A percentile compares a stretch with the other conserved stretches of the same genome.
phyloP scores from a whole-genome alignment of 2,888 invertebrate species.

The Pterostichus madidus region DNA sequence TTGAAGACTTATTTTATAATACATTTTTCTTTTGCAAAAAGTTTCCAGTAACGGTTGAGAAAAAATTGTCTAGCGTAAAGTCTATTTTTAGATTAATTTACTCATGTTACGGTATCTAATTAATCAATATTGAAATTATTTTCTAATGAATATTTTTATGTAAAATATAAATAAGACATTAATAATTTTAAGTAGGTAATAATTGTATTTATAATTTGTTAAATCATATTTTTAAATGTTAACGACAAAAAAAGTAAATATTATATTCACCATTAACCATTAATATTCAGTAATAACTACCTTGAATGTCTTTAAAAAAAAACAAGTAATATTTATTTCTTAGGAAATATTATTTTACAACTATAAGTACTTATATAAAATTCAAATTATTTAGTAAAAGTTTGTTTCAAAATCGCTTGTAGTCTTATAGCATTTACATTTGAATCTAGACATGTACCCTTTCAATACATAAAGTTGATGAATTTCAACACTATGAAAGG shows the following conservation, averaged over 20 bases:
- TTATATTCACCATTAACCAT: neutral
- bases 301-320: constrained; percentile 22
- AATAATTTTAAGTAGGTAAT: constrained; percentile 25
- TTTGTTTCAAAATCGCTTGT: neutral
- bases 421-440: neutral
- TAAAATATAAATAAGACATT: constrained; percentile 31
- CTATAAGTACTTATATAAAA: neutral
- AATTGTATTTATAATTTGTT: constrained; percentile 23
- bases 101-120: constrained; percentile 9
- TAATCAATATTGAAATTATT: constrained; percentile 34
- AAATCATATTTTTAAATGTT: constrained; percentile 18
- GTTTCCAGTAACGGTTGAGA: no score
- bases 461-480: neutral
- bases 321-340: neutral
- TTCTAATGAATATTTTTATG: constrained; percentile 28
- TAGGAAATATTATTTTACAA: no score
- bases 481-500: constrained; percentile 28
- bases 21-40: neutral
- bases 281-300: constrained; percentile 2
- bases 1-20: neutral
- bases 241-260: constrained; percentile 21
- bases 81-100: constrained; percentile 23
- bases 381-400: neutral
- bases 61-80: no score
- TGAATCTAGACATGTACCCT: constrained; percentile 12